phyloP scores from a whole-genome alignment of 2,888 invertebrate species.

The Caenorhabditis imperialis region DNA sequence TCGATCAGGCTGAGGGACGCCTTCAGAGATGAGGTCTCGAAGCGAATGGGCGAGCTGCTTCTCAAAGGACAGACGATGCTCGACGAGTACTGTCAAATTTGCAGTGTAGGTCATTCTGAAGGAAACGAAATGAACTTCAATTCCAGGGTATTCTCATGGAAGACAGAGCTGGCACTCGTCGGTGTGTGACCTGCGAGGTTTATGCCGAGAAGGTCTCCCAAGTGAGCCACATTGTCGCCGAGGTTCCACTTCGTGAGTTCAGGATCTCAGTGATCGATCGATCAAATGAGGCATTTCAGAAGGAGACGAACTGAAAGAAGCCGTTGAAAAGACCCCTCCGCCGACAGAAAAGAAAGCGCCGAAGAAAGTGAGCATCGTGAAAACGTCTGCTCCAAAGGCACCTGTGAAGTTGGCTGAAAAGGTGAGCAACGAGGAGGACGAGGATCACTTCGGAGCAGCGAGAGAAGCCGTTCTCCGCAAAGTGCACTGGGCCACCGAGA shows the following conservation, averaged over 20 bases:
- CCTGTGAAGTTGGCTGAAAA: constrained; percentile 7
- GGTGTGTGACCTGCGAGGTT: constrained; percentile 56
- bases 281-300: constrained; percentile 19
- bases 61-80: constrained; percentile 65
- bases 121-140: too few relatives aligned
- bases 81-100: constrained; percentile 62
- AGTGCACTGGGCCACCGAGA: constrained; percentile 25
- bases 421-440: neutral
- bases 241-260: constrained; percentile 40
- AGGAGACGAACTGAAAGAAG: constrained; percentile 42
- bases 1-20: constrained; percentile 27
- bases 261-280: too few relatives aligned
- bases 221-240: constrained; percentile 12
- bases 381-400: constrained; percentile 1
- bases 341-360: neutral
- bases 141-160: constrained; percentile 67
- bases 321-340: constrained; percentile 2
- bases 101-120: constrained; percentile 42
- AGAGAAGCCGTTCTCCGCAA: constrained; percentile 17
- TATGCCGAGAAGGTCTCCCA: constrained; percentile 18
- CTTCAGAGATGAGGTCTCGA: constrained; percentile 58
- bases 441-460: constrained; percentile 5
- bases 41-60: constrained; percentile 64
- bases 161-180: constrained; percentile 47
- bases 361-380: neutral